Evolutionary conservation across 2,113 vertebrate genomes (phyloP).

Genomic region (Entomyzon cyanotis): DNA sequence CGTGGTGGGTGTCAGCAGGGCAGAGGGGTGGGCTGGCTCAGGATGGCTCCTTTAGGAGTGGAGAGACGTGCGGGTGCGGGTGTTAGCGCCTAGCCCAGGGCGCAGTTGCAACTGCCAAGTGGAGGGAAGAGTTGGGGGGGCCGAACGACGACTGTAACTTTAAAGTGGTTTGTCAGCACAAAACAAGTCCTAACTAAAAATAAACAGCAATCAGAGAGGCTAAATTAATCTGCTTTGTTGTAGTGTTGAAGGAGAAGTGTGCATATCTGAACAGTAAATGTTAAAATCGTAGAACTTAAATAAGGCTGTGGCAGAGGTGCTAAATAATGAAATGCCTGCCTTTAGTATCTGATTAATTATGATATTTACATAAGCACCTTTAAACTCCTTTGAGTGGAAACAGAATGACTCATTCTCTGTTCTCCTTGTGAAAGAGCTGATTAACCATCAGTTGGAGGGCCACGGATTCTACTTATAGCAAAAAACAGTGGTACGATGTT

Average conservation of each 20-base stretch:
- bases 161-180: slow-evolving; percentile 54
- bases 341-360: slow-evolving; percentile 70
- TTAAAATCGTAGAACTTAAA: slow-evolving; percentile 61
- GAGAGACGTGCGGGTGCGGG: slow-evolving; percentile 9
- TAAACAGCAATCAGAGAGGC: slow-evolving; percentile 60
- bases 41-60: neutral
- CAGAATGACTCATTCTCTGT: slow-evolving; percentile 71
- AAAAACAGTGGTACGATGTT: neutral
- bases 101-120: neutral
- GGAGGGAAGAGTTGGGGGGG: neutral
- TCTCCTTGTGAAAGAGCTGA: slow-evolving; percentile 70
- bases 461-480: slow-evolving; percentile 36
- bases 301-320: slow-evolving; percentile 62
- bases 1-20: neutral
- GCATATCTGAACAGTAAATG: slow-evolving; percentile 60
- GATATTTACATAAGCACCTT: slow-evolving; percentile 76
- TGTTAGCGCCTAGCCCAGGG: slow-evolving; percentile 2
- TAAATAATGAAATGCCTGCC: slow-evolving; percentile 66
- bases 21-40: neutral
- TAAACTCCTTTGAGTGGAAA: slow-evolving; percentile 72
- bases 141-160: slow-evolving; percentile 55
- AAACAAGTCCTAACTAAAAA: slow-evolving; percentile 59
- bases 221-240: slow-evolving; percentile 67
- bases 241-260: slow-evolving; percentile 42
- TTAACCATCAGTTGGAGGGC: slow-evolving; percentile 64